Conservation (phyloP, 2,113 vertebrate genomes). For the Rhagologus leucostigma region DNA sequence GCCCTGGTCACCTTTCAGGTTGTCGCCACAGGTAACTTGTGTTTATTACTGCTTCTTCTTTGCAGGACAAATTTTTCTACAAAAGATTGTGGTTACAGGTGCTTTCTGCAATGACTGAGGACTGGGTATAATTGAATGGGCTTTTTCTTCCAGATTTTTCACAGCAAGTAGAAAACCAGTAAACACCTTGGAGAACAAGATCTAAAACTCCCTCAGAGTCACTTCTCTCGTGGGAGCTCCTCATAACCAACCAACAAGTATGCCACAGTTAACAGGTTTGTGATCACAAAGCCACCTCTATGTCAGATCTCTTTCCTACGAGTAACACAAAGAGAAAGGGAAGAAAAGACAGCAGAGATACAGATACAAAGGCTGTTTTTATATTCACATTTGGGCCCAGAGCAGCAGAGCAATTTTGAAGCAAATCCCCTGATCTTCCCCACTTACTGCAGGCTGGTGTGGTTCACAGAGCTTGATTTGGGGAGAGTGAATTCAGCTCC, state of each 20-base stretch:
- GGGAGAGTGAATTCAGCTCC: neutral
- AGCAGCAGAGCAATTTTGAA: conserved; percentile 44
- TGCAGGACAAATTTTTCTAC: neutral
- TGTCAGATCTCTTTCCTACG: neutral
- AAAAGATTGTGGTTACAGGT: neutral
- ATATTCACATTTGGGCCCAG: neutral
- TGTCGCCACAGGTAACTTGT: neutral
- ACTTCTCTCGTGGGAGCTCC: neutral
- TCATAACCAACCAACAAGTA: neutral
- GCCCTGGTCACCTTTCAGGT: neutral
- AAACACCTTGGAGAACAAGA: neutral
- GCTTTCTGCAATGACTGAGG: neutral
- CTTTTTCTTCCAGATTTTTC: neutral
- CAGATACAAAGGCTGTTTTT: neutral
- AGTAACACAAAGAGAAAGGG: neutral
- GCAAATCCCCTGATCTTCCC: conserved; percentile 15
- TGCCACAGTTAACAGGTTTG: neutral
- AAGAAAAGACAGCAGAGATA: neutral
- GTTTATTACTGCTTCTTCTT: neutral
- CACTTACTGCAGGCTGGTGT: neutral
- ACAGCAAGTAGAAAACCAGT: neutral
- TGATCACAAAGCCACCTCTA: neutral
- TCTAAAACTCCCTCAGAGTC: neutral
- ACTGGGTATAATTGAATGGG: neutral
- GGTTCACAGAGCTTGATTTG: neutral